Base-by-base conservation (phyloP, 2,797 vertebrate species). In the Tragopan temminckii region DNA sequence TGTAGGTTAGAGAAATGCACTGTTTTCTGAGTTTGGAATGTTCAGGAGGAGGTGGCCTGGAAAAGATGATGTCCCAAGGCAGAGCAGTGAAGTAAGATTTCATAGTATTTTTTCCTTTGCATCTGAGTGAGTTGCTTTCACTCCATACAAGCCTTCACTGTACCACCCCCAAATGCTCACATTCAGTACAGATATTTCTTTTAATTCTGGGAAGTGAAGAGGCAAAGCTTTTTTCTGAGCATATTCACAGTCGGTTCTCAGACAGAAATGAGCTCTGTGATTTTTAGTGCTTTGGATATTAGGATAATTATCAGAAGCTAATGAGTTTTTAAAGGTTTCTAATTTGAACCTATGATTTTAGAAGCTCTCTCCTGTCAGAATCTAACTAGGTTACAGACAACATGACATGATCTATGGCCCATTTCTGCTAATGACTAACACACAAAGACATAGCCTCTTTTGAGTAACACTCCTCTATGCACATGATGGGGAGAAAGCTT, bases 281-380 rank as follows among this genome's bases (percentile, higher is more conserved):
- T 94, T 97, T 93, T 96, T 89, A 95, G 67, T 94, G 92, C 94
- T 97, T 97, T 97, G 88, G 95, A 95, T 98, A 97, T 96, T 97
- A 97, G 94, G 85, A 95, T 97, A 98, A 98, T 97, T 98, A 97
- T 95, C 80, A 96, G 93, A 94, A 96, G 67, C 91, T 97, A 97
- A 97, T 97, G 96, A 97, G 97, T 96, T 98, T 98, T 97, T 96
- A 97, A 97, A 97, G 95, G 80, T 97, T 97, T 97, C 90, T 97
- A 89, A 95, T 96, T 92, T 88, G 95, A 97, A 97, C 88, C 84
- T 94, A 85, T 93, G 97, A 96, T 97, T 97, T 97, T 94, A 93
- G 96, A 97, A 96, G 67, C 88, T 89, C 52, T 82, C 85, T 95
- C 66, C 87, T 97, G 95, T 86, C 86, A 90, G 96, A 97, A 95